phyloP scores from a whole-genome alignment of 2,113 vertebrate species.

The Vulpes vulpes region DNA sequence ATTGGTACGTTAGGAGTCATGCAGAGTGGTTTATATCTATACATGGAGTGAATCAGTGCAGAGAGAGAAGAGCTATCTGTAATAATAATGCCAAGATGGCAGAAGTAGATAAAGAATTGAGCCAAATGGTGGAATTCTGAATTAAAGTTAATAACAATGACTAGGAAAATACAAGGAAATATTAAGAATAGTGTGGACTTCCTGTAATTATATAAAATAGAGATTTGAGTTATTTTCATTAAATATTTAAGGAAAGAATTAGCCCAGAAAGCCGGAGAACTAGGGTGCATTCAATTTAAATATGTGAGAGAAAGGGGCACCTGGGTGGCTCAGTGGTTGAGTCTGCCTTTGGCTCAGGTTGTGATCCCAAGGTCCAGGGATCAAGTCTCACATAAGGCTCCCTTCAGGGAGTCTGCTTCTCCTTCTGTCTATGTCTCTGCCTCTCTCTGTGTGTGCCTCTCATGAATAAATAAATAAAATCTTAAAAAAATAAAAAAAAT shows the following conservation, averaged over 20 bases:
- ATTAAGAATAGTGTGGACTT: background rate
- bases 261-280: background rate
- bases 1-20: background rate
- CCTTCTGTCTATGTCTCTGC: too few species aligned
- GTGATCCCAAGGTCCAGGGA: too few species aligned
- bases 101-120: background rate
- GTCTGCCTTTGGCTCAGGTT: too few species aligned
- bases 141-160: background rate
- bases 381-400: too few species aligned
- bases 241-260: background rate
- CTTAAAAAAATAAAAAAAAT: background rate
- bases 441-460: too few species aligned
- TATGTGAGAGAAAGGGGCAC: background rate
- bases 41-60: background rate
- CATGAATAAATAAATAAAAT: too few species aligned
- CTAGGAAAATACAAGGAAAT: background rate
- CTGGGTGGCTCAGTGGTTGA: too few species aligned
- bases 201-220: background rate
- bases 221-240: background rate
- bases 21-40: background rate
- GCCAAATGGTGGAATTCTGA: conserved; percentile 19
- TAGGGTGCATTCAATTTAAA: background rate
- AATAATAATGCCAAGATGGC: background rate
- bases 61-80: background rate
- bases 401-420: too few species aligned